phyloP scores from a whole-genome alignment of 23 tunicate genomes.

The Diplosoma virens region DNA sequence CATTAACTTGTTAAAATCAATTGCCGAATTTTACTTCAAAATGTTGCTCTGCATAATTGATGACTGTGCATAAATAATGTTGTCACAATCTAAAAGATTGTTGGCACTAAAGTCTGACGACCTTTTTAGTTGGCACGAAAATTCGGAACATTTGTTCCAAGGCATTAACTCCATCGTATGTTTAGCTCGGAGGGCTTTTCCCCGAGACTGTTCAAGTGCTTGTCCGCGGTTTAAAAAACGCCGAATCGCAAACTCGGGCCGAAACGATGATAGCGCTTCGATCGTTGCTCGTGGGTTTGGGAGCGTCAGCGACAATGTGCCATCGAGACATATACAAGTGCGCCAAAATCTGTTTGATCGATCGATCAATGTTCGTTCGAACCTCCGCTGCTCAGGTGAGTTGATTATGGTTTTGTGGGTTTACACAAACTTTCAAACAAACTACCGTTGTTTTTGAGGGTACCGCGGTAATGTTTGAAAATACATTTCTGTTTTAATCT shows the following conservation, averaged over 20 bases:
- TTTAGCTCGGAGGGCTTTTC: conserved; percentile 80
- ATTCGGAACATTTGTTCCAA: too few species aligned
- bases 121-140: neutral
- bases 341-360: conserved; percentile 58
- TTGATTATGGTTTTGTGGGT: neutral
- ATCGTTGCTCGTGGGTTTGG: conserved; percentile 62
- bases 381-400: conserved; percentile 85
- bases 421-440: neutral
- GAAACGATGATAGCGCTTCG: conserved; percentile 81
- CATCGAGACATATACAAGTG: conserved; percentile 91
- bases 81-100: neutral
- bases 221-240: conserved; percentile 83
- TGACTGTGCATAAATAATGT: neutral
- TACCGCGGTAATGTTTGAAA: too few species aligned
- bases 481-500: too few species aligned
- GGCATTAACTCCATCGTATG: too few species aligned
- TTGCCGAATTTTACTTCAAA: neutral
- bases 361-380: conserved; percentile 77
- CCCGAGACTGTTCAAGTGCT: conserved; percentile 79
- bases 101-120: neutral
- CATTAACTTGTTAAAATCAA: too few species aligned
- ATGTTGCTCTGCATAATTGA: neutral
- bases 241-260: conserved; percentile 94
- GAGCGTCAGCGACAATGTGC: conserved; percentile 83
- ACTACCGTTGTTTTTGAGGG: neutral